These are phyloP conservation scores for Tokudaia tokunoshimensis DNA, from an alignment of 2,797 vertebrate genomes.

Conservation along the genomic window DNA sequence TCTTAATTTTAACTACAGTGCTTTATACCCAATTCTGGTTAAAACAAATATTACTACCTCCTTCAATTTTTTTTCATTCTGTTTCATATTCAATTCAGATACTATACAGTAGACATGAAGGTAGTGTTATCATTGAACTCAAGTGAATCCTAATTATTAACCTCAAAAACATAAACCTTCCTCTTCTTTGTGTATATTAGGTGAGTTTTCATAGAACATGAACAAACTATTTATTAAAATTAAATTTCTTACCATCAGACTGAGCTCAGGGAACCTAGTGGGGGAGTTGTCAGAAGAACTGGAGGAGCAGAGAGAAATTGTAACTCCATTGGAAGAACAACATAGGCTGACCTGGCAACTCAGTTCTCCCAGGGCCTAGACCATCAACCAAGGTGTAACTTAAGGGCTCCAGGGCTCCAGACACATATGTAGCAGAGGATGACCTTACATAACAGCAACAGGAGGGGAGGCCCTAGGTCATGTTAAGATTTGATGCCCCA, in stretches of 20 bases:
- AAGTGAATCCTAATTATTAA: background rate
- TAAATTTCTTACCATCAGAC: background rate
- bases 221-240: background rate
- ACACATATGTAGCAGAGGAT: too few species aligned
- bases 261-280: too few species aligned
- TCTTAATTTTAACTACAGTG: constrained; percentile 17
- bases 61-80: background rate
- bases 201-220: background rate
- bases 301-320: too few species aligned
- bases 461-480: too few species aligned
- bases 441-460: too few species aligned
- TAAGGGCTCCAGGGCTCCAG: too few species aligned
- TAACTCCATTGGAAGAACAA: too few species aligned
- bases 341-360: too few species aligned
- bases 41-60: background rate
- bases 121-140: background rate
- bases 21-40: background rate
- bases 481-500: too few species aligned
- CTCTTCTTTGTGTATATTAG: background rate
- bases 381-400: too few species aligned
- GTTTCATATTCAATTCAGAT: constrained; percentile 5
- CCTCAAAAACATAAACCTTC: background rate
- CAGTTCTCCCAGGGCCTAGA: too few species aligned
- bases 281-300: too few species aligned
- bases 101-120: background rate